Evolutionary conservation across 2,888 invertebrate species (phyloP), one percentile per base, ranked within the genome.

Genomic region (Plagiodera versicolora): DNA sequence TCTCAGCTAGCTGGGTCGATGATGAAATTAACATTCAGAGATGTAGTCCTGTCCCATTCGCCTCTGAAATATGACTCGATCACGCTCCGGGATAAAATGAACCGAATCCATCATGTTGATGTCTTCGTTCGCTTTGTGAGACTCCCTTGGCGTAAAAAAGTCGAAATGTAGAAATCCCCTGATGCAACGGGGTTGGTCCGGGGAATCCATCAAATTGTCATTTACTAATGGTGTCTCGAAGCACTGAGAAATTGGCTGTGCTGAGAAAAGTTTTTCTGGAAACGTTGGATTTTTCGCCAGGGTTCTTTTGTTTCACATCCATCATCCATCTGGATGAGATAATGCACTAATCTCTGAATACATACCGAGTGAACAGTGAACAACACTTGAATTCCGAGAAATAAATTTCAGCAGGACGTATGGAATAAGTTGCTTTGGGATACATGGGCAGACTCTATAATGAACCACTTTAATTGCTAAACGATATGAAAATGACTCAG

Each of bases 31-130:
- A 79, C 78, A 79, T 79, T 79, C 79, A 79, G 77, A 78, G 78
- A 75, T 76, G 78, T 76, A 75, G 74, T 74, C 75, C 72, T 74
- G 76, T 76, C 76, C 75, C 76, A 74, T 75, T 74, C 77, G 74
- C 72, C 72, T 74, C 77, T 81, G 80, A 81, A 81, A 81, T 81
- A 81, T 81, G 79, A 79, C 80, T 80, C 80, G 80, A 80, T 81
- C 81, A 81, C 81, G 81, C 80, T 79, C 77, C 74, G 78, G 79
- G 79, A 80, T 78, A 79, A 80, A 81, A 81, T 81, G 81, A 80
- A 80, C 79, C 78, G 76, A 78, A 81, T 81, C 78, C 79, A 81
- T 81, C 81, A 81, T 81, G 77, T 80, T 81, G 80, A 81, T 81
- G 81, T 80, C 81, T 81, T 81, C 80, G 80, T 81, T 81, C 80